Evolutionary conservation across 1,140 invertebrate genomes (phyloP).

Genomic region (Ceratosolen fusciceps): DNA sequence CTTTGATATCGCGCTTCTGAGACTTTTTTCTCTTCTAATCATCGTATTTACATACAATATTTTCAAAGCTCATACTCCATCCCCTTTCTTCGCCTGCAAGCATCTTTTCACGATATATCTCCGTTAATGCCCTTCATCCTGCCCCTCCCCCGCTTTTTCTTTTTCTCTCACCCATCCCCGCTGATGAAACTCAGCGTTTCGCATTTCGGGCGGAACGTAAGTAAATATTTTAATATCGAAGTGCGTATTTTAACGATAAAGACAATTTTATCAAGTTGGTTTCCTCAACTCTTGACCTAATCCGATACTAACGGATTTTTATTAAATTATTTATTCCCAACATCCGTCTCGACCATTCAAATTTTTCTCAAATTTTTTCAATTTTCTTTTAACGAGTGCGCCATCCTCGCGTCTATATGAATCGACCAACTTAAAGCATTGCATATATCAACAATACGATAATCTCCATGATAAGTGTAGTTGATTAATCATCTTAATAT

Average conservation of each 20-base stretch:
- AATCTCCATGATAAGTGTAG: background rate
- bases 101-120: background rate
- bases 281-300: background rate
- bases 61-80: background rate
- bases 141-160: background rate
- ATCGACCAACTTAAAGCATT: background rate
- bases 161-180: too few relatives aligned
- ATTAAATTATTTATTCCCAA: background rate
- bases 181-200: too few relatives aligned
- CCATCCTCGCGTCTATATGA: background rate
- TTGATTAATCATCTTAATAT: slow-evolving; percentile 1
- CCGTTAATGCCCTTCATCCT: background rate
- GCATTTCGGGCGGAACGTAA: background rate
- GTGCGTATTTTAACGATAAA: background rate
- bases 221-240: background rate
- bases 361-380: background rate
- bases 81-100: background rate
- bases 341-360: too few relatives aligned
- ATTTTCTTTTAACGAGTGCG: background rate
- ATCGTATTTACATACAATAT: slow-evolving; percentile 27
- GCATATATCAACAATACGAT: background rate
- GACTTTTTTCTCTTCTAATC: slow-evolving; percentile 39
- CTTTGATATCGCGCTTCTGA: background rate
- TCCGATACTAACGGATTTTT: background rate
- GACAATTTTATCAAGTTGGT: too few relatives aligned